phyloP scores from a whole-genome alignment of 2,113 vertebrate species.

The Xenus cinereus region DNA sequence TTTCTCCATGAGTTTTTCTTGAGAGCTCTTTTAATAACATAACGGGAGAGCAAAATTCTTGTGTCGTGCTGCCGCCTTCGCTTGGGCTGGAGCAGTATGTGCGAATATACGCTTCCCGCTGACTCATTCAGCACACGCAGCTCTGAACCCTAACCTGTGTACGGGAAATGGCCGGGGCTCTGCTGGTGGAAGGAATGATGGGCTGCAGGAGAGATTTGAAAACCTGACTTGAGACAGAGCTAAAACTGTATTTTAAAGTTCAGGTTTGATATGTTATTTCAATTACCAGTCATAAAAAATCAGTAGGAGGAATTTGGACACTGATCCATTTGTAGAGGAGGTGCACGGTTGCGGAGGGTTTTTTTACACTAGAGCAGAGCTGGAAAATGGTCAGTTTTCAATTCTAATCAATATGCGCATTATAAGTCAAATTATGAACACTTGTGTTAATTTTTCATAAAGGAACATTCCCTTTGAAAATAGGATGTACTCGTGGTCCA shows the following conservation, averaged over 20 bases:
- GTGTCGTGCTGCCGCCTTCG: not conserved
- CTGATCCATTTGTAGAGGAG: not conserved
- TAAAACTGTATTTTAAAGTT: not conserved
- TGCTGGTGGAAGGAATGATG: not conserved
- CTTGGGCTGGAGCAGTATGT: not conserved
- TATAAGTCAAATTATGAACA: not conserved
- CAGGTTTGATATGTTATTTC: constrained; percentile 26
- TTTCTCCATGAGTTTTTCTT: not conserved
- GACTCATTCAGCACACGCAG: not conserved
- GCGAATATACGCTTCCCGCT: not conserved
- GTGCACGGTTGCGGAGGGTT: not conserved
- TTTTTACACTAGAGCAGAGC: not conserved
- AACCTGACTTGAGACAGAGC: not conserved
- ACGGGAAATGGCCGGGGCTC: not conserved
- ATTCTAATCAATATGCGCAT: not conserved
- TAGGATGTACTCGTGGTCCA: not conserved
- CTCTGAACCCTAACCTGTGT: not conserved
- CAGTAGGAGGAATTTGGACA: not conserved
- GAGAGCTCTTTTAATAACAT: not conserved
- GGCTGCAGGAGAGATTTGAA: constrained; percentile 5
- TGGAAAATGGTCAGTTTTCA: not conserved
- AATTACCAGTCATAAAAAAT: not conserved
- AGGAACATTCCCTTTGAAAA: not conserved
- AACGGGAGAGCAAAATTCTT: not conserved
- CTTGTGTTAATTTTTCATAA: not conserved